Percentiles rank a stretch among this genome's conserved stretches.
phyloP scores from a whole-genome alignment of 2,113 vertebrate genomes.

The Nestor notabilis region DNA sequence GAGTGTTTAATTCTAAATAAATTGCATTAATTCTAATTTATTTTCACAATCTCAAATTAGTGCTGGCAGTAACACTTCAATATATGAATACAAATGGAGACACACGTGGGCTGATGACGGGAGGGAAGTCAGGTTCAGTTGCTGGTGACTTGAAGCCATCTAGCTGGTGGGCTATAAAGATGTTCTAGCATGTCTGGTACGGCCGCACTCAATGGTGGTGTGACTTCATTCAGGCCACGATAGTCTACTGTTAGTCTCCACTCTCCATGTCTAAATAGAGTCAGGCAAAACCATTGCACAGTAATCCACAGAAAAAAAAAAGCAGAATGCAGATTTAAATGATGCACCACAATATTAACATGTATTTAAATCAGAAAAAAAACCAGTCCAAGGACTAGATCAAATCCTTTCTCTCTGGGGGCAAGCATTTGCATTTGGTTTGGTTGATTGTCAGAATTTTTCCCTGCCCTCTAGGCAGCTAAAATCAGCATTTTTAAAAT shows the following conservation, averaged over 20 bases:
- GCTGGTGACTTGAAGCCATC: too few species aligned
- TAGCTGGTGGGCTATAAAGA: too few species aligned
- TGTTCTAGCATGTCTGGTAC: too few species aligned
- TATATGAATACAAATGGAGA: neutral
- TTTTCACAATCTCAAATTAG: neutral
- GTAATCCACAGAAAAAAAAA: neutral
- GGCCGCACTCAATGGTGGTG: too few species aligned
- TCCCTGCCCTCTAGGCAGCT: neutral
- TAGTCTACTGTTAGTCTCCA: too few species aligned
- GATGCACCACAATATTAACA: neutral
- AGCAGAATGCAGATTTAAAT: neutral
- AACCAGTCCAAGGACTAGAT: neutral
- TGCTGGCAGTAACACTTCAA: neutral
- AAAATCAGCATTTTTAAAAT: neutral
- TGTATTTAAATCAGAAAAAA: neutral
- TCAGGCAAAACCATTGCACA: neutral
- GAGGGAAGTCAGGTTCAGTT: too few species aligned
- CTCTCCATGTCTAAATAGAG: neutral
- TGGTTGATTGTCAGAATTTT: neutral
- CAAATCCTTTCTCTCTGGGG: neutral
- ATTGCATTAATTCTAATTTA: neutral
- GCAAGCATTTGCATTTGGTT: neutral
- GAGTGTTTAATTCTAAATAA: conserved; percentile 25
- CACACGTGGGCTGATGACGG: too few species aligned
- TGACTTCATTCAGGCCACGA: too few species aligned